Base-by-base conservation (phyloP, 2,888 invertebrate species). In the Synergus umbraculus region DNA sequence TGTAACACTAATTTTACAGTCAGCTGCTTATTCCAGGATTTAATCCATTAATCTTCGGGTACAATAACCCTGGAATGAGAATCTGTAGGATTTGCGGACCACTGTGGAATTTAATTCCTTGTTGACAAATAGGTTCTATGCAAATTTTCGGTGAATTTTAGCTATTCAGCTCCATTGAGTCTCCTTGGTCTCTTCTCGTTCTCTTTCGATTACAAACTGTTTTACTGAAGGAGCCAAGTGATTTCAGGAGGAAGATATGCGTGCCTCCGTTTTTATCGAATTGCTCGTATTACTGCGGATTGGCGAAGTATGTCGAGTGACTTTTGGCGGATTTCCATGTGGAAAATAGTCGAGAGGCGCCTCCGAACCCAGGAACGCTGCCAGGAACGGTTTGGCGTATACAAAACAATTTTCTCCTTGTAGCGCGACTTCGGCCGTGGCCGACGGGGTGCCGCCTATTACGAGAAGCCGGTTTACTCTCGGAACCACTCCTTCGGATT, bases 271-370 rank as follows among this genome's bases (percentile, higher is more conserved):
- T 49, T 49, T 12, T 43, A 10, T 65, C 65, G 65, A 65, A 43
- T 65, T 43, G 9, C 15, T 43, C n/a, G 43, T 18, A 65, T 65
- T 10, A 65, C 65, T 65, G 65, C 43, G 43, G 43, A 65, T 65
- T 41, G 12, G 60, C 22, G 60, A 60, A 22, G 60, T 60, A 12
- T 60, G 60, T 65, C 41, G 65, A 44, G 66, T 41, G 8, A 43
- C 44, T 67, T 46, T 67, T 73, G 73, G 73, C 73, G 37, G 37
- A 54, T 54, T 54, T 73, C 73, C 73, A 73, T 29, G 73, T 29
- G 46, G 46, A 73, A 73, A 73, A 73, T 73, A 73, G 73, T 73
- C 9, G n/a, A 4, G 15, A 73, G 73, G 73, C 73, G 73, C 49
- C 73, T 49, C 10, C 29, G n/a, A 73, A 54, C 1, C 37, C 29